phyloP scores from a whole-genome alignment of 2,888 invertebrate species.

The Xanthia togata region DNA sequence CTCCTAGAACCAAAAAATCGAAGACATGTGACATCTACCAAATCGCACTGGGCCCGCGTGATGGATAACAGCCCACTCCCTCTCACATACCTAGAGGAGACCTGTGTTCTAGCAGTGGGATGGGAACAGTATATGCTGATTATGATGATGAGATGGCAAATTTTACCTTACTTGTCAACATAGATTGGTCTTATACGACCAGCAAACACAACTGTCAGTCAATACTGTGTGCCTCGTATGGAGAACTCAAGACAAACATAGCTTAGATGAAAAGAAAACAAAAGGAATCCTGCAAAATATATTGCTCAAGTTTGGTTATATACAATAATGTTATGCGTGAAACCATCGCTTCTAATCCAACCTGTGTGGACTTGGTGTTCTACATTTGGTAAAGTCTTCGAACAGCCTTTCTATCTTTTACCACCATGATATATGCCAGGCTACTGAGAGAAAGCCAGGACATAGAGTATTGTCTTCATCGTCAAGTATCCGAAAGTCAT shows the following conservation, averaged over 20 bases:
- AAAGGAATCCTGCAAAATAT: background rate
- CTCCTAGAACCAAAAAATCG: too few relatives aligned
- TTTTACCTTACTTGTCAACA: background rate
- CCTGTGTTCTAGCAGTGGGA: too few relatives aligned
- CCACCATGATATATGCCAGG: slow-evolving; percentile 1
- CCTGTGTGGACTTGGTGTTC: background rate
- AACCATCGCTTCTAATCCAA: background rate
- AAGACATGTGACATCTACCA: too few relatives aligned
- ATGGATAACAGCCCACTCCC: too few relatives aligned
- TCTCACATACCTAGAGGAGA: too few relatives aligned
- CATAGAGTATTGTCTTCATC: slow-evolving; percentile 4
- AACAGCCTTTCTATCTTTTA: background rate
- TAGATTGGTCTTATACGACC: background rate
- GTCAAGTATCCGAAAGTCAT: background rate
- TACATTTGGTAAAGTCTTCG: background rate
- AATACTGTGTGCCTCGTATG: too few relatives aligned
- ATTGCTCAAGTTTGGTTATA: background rate
- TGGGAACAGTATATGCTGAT: too few relatives aligned
- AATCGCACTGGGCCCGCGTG: too few relatives aligned
- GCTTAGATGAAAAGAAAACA: background rate
- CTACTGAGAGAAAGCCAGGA: background rate
- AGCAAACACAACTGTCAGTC: background rate
- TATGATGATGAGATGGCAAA: background rate
- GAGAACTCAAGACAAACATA: too few relatives aligned
- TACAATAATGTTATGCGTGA: background rate